phyloP scores from a whole-genome alignment of 1,140 invertebrate species.

The Scaptomyza graminum region DNA sequence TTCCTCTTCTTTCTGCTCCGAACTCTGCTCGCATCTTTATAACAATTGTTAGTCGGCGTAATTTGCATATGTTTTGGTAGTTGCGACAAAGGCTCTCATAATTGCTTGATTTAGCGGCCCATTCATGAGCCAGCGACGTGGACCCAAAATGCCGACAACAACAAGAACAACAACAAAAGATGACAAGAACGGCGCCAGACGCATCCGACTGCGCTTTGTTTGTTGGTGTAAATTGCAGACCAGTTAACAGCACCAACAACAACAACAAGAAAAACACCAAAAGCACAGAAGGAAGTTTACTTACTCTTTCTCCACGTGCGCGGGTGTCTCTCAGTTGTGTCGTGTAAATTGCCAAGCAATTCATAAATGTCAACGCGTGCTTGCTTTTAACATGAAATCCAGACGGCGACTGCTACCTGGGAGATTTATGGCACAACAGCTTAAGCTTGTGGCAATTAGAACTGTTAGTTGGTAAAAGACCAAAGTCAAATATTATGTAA shows the following conservation, averaged over 20 bases:
- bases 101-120: constrained; percentile 80
- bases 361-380: constrained; percentile 78
- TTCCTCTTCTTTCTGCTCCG: not conserved
- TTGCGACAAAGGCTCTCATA: constrained; percentile 77
- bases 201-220: constrained; percentile 32
- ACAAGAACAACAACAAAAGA: not conserved
- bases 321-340: constrained; percentile 68
- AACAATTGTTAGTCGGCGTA: constrained; percentile 49
- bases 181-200: constrained; percentile 55
- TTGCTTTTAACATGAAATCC: constrained; percentile 14
- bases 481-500: constrained; percentile 1
- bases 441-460: constrained; percentile 58
- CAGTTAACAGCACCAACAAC: constrained; percentile 5
- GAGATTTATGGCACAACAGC: constrained; percentile 63
- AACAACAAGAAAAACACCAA: not conserved
- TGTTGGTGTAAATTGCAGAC: constrained; percentile 69
- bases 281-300: constrained; percentile 12
- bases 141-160: constrained; percentile 14
- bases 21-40: constrained; percentile 23
- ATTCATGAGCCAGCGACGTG: constrained; percentile 54
- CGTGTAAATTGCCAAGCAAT: constrained; percentile 77
- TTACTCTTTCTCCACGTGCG: constrained; percentile 23
- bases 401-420: constrained; percentile 14
- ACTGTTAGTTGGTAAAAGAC: constrained; percentile 16
- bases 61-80: constrained; percentile 75